A percentile compares a stretch with the other conserved stretches of the same genome.
phyloP scores from a whole-genome alignment of 2,797 vertebrate genomes.

The Syngnathus acus region DNA sequence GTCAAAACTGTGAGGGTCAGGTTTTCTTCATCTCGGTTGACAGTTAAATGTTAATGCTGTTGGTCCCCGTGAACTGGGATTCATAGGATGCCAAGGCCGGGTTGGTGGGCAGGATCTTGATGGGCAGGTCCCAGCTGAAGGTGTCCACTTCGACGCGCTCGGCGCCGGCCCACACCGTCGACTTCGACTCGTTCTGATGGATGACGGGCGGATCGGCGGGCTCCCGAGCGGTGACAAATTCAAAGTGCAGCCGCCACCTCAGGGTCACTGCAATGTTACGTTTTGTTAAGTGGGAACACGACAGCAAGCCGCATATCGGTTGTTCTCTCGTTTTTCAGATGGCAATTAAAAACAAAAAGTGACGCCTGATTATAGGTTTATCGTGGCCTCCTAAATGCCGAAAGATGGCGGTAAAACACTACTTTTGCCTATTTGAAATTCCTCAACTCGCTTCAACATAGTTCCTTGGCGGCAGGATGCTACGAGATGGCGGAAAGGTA shows the following conservation, averaged over 20 bases:
- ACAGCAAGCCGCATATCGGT: no score
- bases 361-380: not conserved
- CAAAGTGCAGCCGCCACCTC: constrained; percentile 93
- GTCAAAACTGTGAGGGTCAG: not conserved
- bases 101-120: constrained; percentile 94
- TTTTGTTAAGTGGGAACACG: not conserved
- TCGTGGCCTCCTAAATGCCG: no score
- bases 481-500: no score
- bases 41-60: constrained; percentile 87
- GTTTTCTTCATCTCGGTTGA: not conserved
- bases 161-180: constrained; percentile 81
- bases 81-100: constrained; percentile 86
- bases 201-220: constrained; percentile 74
- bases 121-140: constrained; percentile 96
- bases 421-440: no score
- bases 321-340: no score
- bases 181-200: constrained; percentile 79
- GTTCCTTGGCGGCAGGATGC: no score
- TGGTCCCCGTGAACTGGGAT: constrained; percentile 85
- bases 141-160: constrained; percentile 92
- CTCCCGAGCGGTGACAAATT: constrained; percentile 88
- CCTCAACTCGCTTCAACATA: no score
- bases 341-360: not conserved
- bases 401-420: no score
- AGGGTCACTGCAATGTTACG: constrained; percentile 72